Evolutionary conservation across 2,888 invertebrate species (phyloP), one percentile per base, ranked within the genome.

Genomic region (Aporophyla lueneburgensis): DNA sequence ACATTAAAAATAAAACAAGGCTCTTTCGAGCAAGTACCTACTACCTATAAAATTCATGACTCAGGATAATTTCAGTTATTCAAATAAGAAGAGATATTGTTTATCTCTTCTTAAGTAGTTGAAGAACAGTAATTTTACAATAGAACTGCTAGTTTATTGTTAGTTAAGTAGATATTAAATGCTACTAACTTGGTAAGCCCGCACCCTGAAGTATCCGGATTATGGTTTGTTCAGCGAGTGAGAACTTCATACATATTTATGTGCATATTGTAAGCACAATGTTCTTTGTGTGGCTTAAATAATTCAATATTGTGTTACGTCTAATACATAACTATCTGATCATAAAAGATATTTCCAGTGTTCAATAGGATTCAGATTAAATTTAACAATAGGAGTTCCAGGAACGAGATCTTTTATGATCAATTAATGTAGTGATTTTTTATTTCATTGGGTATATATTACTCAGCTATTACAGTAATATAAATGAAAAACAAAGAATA

Each of bases 201-300:
- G 63, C 62, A 24, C 61, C 40, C 56, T 61, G 62, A 51, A 75
- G 70, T 53, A 62, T 59, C 62, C 33, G 75, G 66, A 76, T 74
- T 76, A 76, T 56, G 58, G 54, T 53, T 61, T 63, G 78, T 68
- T 78, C n/a, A 82, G 70, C 6, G 27, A 61, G 56, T 33, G 81
- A 71, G 74, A 70, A 67, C 27, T 74, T 78, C 69, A 74, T 78
- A 72, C 61, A 84, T 71, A 83, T 83, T 76, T 69, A 83, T 76
- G 68, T 69, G 59, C 51, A 58, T 62, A 73, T 33, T 69, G 68
- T 59, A 53, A 21, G 24, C 46, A 73, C 46, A 70, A 63, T 62
- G 67, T 46, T 62, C 16, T 27, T 54, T 43, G 61, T 63, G 59
- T 51, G 21, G 46, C 54, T 21, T 61, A 33, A 69, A 54, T 49